phyloP scores from a whole-genome alignment of 2,113 vertebrate species.

The Amphiprion percula region DNA sequence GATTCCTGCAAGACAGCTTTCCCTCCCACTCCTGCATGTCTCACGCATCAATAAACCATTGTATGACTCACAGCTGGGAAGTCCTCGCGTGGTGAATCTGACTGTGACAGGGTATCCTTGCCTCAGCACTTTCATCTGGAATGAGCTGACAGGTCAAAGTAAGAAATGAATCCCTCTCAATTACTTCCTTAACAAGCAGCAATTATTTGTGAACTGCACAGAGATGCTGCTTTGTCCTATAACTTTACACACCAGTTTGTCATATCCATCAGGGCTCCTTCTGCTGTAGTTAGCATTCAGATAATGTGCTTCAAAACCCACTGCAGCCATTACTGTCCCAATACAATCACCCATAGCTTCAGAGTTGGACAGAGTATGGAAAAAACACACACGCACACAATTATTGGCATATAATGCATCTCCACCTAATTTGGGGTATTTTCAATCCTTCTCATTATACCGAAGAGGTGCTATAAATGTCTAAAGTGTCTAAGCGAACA shows the following conservation, averaged over 20 bases:
- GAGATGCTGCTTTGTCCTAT: conserved; percentile 13
- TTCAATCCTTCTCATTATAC: no score
- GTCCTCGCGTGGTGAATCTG: conserved; percentile 42
- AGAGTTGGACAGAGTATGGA: background rate
- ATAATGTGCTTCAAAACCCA: conserved; percentile 21
- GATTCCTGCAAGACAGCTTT: conserved; percentile 27
- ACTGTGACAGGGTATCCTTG: background rate
- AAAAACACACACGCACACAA: background rate
- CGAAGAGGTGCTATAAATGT: background rate
- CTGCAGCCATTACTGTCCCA: conserved; percentile 19
- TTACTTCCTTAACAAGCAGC: conserved; percentile 28
- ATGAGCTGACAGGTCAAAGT: conserved; percentile 38
- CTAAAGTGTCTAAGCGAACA: background rate
- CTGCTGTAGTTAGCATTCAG: conserved; percentile 21
- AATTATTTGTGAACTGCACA: background rate
- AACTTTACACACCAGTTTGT: background rate
- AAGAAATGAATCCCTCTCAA: conserved; percentile 14
- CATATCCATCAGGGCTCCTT: conserved; percentile 23
- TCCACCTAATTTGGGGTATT: background rate
- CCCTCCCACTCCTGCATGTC: conserved; percentile 41
- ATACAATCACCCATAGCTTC: background rate
- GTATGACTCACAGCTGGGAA: conserved; percentile 66
- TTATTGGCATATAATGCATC: background rate
- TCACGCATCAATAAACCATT: conserved; percentile 36
- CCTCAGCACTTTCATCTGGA: conserved; percentile 49